Evolutionary conservation across 2,113 vertebrate species (phyloP).

Genomic region (Zeus faber): DNA sequence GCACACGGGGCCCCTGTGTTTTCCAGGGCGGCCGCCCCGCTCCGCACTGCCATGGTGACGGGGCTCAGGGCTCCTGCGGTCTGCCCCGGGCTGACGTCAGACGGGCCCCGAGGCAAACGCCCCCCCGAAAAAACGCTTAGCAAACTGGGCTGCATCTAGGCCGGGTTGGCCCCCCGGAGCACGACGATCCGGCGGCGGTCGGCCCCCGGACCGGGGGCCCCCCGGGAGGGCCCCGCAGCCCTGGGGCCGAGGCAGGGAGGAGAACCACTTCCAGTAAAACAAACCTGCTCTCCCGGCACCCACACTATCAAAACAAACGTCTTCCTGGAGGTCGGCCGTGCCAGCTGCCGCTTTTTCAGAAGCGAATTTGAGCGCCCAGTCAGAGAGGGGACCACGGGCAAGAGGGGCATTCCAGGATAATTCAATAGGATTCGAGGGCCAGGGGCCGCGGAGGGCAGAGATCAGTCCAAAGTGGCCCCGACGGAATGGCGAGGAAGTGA

Average conservation of each 20-base stretch:
- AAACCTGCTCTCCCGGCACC: conserved; percentile 58
- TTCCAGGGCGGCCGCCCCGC: conserved; percentile 55
- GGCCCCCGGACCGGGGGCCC: too few species aligned
- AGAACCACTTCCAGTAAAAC: conserved; percentile 68
- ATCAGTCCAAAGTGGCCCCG: conserved; percentile 38
- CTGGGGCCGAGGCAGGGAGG: conserved; percentile 57
- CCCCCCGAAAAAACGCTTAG: too few species aligned
- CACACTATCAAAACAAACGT: conserved; percentile 63
- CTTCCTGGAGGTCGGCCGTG: conserved; percentile 56
- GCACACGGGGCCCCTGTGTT: conserved; percentile 34
- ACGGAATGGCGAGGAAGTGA: conserved; percentile 37
- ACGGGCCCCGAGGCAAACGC: too few species aligned
- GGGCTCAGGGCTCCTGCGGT: conserved; percentile 46
- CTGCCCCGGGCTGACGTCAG: conserved; percentile 60
- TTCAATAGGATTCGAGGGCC: conserved; percentile 22
- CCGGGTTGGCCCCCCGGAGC: too few species aligned
- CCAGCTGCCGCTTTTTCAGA: conserved; percentile 60
- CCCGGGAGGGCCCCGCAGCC: too few species aligned
- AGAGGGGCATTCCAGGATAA: conserved; percentile 45
- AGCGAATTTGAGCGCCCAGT: conserved; percentile 35
- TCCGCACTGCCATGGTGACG: conserved; percentile 43
- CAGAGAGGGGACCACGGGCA: conserved; percentile 10
- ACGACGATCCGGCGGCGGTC: too few species aligned
- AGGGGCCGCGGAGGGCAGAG: conserved; percentile 32
- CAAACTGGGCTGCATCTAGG: too few species aligned